Conservation (phyloP, 2,797 vertebrate genomes). For the Poecile montanus region DNA sequence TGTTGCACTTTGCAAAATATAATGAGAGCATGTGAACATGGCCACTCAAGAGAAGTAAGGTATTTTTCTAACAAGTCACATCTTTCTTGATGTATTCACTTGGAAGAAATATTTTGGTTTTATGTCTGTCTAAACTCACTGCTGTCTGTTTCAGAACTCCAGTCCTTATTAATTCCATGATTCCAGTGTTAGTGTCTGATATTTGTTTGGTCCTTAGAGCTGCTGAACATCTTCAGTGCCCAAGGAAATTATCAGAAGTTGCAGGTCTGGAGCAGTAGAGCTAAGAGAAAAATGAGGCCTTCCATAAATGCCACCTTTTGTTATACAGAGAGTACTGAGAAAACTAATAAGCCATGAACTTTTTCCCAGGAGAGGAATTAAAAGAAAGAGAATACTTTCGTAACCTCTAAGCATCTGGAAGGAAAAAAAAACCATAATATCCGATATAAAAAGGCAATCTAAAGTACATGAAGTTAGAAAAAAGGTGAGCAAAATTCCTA, state of each 20-base stretch:
- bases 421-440: neutral
- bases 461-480: neutral
- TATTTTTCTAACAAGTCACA: neutral
- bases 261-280: neutral
- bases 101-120: neutral
- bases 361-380: neutral
- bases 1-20: neutral
- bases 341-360: neutral
- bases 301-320: neutral
- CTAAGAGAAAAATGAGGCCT: neutral
- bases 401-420: neutral
- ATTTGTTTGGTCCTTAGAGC: neutral
- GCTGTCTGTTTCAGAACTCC: neutral
- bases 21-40: neutral
- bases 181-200: neutral
- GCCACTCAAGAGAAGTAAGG: neutral
- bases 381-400: constrained; percentile 4
- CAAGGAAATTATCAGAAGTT: neutral
- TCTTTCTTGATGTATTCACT: neutral
- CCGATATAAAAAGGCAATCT: neutral
- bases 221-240: neutral
- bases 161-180: neutral
- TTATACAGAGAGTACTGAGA: neutral
- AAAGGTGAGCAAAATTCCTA: neutral
- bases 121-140: neutral